phyloP scores from a whole-genome alignment of 1,140 invertebrate genomes.

The Caenorhabditis tropicalis region DNA sequence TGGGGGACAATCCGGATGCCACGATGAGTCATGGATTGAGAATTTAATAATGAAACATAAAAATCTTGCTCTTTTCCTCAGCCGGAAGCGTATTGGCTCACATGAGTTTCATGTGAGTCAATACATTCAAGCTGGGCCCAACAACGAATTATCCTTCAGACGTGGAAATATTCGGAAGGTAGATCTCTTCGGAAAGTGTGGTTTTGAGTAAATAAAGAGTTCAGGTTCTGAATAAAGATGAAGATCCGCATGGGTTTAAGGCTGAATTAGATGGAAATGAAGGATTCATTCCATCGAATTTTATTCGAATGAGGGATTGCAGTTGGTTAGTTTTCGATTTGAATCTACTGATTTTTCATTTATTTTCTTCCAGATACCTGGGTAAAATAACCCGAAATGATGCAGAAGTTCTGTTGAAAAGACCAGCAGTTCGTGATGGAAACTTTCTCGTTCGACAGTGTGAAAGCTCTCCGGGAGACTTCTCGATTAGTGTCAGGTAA shows the following conservation, averaged over 20 bases:
- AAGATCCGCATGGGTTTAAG: slow-evolving; percentile 99
- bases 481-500: slow-evolving; percentile 96
- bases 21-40: too few species aligned
- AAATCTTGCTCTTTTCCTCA: too few species aligned
- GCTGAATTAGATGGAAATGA: slow-evolving; percentile 95
- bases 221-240: slow-evolving; percentile 99
- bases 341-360: too few species aligned
- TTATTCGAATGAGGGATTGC: slow-evolving; percentile 97
- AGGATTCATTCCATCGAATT: slow-evolving; percentile 98
- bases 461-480: slow-evolving; percentile 97
- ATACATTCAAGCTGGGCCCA: slow-evolving; percentile 93
- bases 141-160: slow-evolving; percentile 96
- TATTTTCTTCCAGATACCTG: slow-evolving; percentile 90
- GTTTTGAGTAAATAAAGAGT: too few species aligned
- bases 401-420: slow-evolving; percentile 88
- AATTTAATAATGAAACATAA: too few species aligned
- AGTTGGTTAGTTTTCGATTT: slow-evolving; percentile 63
- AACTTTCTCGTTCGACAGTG: slow-evolving; percentile 97
- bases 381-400: slow-evolving; percentile 94
- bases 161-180: slow-evolving; percentile 94
- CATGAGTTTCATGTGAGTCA: too few species aligned
- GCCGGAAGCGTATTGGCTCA: too few species aligned
- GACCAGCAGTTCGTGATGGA: slow-evolving; percentile 88
- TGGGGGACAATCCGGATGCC: too few species aligned
- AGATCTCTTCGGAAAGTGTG: slow-evolving; percentile 77